Evolutionary conservation across 2,797 vertebrate species (phyloP), one percentile per base, ranked within the genome.

Genomic region (Yasuhikotakia modesta): DNA sequence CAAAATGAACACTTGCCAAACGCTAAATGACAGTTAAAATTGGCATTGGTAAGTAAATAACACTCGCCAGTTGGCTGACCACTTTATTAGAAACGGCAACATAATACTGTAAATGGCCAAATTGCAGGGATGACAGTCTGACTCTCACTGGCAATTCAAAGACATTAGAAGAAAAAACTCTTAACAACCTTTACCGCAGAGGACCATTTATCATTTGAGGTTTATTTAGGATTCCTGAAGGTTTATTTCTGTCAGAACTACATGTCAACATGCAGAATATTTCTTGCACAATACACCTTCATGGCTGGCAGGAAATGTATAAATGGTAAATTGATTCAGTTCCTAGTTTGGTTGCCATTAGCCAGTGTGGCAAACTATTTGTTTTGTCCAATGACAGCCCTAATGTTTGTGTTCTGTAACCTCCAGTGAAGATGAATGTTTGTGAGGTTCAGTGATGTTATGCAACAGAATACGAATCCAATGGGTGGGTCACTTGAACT

Each of bases 391-490:
- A n/a, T n/a, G n/a, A n/a, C n/a, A n/a, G n/a, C n/a, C n/a, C n/a
- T n/a, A n/a, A n/a, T n/a, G n/a, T 63, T 21, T 70, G 21, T 55
- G 3, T 53, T 8, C 30, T 27, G 52, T 39, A 46, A 32, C 5
- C n/a, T 21, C n/a, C 1, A 22, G n/a, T 11, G 30, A 52, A 30
- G 0, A 14, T 5, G 66, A 12, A 19, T 58, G 39, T 32, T 1
- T 53, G 5, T 11, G 35, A 30, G 22, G 55, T 76, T 68, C 24
- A 46, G 21, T 66, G 64, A 76, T 46, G 17, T 30, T 76, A 32
- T 21, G 27, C 74, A 50, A 60, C 27, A 48, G 10, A 35, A 43
- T n/a, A 50, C 3, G 24, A 32, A 60, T 48, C 13, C 60, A 13
- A 68, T 22, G 53, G 53, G 39, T 58, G 53, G 64, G 39, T 57